phyloP scores from a whole-genome alignment of 2,797 vertebrate species.

The Sebastes minor region DNA sequence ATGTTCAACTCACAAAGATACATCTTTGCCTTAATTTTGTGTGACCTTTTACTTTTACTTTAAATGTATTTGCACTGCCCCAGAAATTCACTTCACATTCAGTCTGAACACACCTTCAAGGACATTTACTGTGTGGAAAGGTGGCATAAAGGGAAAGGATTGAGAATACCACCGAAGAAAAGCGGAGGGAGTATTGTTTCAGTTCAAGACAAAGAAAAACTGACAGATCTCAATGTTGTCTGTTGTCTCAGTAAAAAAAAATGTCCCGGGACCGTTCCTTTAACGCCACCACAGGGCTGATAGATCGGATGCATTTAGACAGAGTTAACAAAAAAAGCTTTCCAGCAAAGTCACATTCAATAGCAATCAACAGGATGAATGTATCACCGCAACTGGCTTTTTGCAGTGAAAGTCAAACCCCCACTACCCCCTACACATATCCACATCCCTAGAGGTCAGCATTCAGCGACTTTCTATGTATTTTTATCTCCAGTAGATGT shows the following conservation, averaged over 20 bases:
- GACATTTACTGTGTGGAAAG: background rate
- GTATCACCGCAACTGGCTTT: background rate
- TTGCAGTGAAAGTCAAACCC: background rate
- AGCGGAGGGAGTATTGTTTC: background rate
- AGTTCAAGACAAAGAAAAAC: background rate
- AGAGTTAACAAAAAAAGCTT: background rate
- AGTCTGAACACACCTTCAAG: background rate
- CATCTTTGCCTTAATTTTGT: background rate
- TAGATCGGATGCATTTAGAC: background rate
- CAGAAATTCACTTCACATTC: background rate
- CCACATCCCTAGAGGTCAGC: constrained; percentile 18
- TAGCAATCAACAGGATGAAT: background rate
- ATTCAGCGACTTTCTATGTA: constrained; percentile 26
- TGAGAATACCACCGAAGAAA: background rate
- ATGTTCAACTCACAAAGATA: background rate
- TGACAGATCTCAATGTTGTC: background rate
- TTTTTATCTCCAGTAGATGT: constrained; percentile 37
- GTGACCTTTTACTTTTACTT: background rate
- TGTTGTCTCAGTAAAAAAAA: background rate
- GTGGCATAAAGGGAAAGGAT: too few species aligned
- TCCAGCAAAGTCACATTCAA: background rate
- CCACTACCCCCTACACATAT: too few species aligned
- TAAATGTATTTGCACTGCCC: background rate
- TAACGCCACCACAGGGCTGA: background rate
- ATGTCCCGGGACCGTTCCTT: background rate